These are phyloP conservation scores for Myzus persicae DNA, from an alignment of 1,140 invertebrate species.

Conservation along the genomic window DNA sequence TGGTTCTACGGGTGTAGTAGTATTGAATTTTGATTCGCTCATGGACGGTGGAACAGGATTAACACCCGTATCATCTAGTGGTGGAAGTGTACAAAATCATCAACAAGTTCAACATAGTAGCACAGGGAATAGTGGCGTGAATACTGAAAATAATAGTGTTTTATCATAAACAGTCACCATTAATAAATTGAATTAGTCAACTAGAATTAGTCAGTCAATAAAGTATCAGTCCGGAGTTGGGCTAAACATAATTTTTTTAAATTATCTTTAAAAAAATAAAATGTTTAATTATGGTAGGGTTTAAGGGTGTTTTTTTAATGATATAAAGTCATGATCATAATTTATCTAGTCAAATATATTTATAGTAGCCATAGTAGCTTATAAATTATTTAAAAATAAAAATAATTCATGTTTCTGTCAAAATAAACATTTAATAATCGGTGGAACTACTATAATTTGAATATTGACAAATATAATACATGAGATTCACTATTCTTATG, in stretches of 20 bases:
- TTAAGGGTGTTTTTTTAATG: not conserved
- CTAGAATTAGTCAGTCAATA: not conserved
- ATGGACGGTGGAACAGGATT: constrained; percentile 92
- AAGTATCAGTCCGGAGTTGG: not conserved
- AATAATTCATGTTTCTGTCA: not conserved
- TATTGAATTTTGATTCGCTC: constrained; percentile 89
- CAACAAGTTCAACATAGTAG: constrained; percentile 3
- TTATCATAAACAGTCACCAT: constrained; percentile 31
- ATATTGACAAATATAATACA: not conserved
- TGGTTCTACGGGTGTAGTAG: constrained; percentile 84
- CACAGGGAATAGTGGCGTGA: not conserved
- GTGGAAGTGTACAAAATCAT: constrained; percentile 25
- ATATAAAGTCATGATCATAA: not conserved
- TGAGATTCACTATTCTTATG: not conserved
- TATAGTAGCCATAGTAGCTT: not conserved
- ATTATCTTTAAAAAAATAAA: too few species aligned
- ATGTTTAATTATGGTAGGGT: not conserved
- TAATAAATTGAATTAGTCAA: not conserved
- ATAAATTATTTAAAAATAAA: not conserved
- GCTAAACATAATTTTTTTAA: not conserved
- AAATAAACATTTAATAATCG: not conserved
- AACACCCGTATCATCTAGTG: constrained; percentile 75
- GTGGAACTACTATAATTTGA: not conserved
- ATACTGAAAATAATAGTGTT: constrained; percentile 1
- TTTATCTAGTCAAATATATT: constrained; percentile 19